Evolutionary conservation across 2,888 invertebrate genomes (phyloP).

Genomic region (Thymelicus acteon): DNA sequence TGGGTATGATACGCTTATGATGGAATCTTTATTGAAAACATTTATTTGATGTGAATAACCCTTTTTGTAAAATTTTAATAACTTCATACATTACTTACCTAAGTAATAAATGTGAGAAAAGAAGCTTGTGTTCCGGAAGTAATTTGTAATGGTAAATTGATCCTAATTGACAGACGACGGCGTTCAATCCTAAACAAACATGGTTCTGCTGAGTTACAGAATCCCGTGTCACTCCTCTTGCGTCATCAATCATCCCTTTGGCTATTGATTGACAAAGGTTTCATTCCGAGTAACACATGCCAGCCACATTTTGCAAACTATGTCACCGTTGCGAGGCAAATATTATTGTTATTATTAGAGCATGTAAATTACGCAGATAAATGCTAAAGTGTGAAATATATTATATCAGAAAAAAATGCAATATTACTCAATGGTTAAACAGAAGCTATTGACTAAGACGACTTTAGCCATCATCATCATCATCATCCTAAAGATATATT

Average conservation of each 20-base stretch:
- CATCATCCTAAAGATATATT: no score
- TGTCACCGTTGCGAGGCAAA: conserved; percentile 4
- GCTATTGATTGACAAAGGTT: conserved; percentile 17
- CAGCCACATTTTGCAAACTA: background rate
- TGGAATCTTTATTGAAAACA: no score
- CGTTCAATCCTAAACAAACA: conserved; percentile 44
- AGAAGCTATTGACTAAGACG: background rate
- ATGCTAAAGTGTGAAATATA: background rate
- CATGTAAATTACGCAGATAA: background rate
- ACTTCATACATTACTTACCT: no score
- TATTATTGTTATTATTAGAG: conserved; percentile 11
- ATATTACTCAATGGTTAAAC: conserved; percentile 12
- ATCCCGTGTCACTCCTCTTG: background rate
- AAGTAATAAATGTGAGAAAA: background rate
- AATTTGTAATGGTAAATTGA: conserved; percentile 36
- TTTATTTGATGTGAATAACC: no score
- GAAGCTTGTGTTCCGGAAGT: background rate
- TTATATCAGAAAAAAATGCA: background rate
- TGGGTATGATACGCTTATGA: no score
- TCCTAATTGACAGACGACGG: conserved; percentile 23
- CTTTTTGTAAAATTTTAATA: no score
- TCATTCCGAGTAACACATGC: background rate
- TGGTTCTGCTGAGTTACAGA: conserved; percentile 7
- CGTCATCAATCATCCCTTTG: conserved; percentile 17
- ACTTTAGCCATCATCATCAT: no score